A percentile compares a stretch with the other conserved stretches of the same genome.
Evolutionary conservation across 2,797 vertebrate species (phyloP).

Genomic region (Prionace glauca): DNA sequence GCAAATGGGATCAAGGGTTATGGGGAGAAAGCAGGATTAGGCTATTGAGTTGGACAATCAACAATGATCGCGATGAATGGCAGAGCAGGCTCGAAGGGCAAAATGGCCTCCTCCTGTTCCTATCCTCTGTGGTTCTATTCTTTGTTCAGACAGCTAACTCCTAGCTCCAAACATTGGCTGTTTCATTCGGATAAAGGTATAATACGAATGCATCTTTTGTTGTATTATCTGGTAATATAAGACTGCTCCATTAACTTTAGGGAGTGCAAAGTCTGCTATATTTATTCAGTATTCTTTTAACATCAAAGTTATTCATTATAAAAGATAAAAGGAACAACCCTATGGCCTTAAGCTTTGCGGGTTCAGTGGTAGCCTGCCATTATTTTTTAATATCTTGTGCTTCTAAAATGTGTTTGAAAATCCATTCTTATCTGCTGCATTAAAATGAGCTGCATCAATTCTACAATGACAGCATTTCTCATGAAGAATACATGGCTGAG

Average conservation of each 20-base stretch:
- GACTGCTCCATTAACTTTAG: too few species aligned
- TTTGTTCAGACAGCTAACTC: not conserved
- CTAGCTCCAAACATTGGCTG: not conserved
- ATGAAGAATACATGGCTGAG: not conserved
- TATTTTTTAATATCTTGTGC: not conserved
- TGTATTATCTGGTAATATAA: not conserved
- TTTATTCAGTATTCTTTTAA: not conserved
- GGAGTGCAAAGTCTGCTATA: not conserved
- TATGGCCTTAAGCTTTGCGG: not conserved
- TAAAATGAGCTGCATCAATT: not conserved
- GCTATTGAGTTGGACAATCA: too few species aligned
- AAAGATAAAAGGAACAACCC: not conserved
- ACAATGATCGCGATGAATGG: too few species aligned
- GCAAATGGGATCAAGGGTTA: too few species aligned
- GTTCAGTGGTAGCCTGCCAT: not conserved
- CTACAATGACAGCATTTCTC: not conserved
- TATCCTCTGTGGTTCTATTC: not conserved
- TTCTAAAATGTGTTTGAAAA: constrained; percentile 22
- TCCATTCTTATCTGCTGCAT: constrained; percentile 3
- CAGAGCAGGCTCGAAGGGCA: too few species aligned
- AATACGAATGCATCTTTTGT: not conserved
- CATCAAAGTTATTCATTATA: not conserved
- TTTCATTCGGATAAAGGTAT: not conserved
- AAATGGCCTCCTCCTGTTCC: too few species aligned
- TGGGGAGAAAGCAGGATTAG: too few species aligned